A percentile compares a stretch with the other conserved stretches of the same genome.
These are phyloP conservation scores for Ametastegia equiseti DNA, from an alignment of 2,888 invertebrate species.

Conservation along the genomic window DNA sequence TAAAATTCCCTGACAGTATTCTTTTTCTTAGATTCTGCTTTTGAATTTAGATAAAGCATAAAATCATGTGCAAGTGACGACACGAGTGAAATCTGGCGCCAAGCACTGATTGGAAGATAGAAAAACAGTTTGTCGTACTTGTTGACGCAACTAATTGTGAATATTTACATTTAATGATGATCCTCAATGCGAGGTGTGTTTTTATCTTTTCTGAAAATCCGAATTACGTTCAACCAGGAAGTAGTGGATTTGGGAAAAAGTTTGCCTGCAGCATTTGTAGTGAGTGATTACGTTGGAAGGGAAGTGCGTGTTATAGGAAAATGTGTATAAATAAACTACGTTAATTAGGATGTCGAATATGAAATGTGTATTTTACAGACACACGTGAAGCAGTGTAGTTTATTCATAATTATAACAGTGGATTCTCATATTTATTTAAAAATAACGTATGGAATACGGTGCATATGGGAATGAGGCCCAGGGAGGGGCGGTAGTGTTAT, in stretches of 20 bases:
- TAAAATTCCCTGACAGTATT: background rate
- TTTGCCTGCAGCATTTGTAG: background rate
- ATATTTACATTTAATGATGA: background rate
- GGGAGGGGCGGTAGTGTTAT: background rate
- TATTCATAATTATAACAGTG: slow-evolving; percentile 1
- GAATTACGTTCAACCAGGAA: background rate
- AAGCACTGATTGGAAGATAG: background rate
- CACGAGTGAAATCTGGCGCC: background rate
- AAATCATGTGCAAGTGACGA: background rate
- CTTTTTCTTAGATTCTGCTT: background rate
- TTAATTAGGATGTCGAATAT: background rate
- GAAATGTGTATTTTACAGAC: background rate
- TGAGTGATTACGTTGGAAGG: background rate
- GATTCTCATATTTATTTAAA: background rate
- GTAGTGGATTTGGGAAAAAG: background rate
- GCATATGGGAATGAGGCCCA: slow-evolving; percentile 18
- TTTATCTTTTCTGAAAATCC: background rate
- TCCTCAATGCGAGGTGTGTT: background rate
- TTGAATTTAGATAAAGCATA: background rate
- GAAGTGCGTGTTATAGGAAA: background rate
- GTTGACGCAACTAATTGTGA: background rate
- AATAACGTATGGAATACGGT: background rate
- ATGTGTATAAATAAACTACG: background rate
- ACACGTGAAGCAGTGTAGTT: background rate
- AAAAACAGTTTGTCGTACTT: background rate